A percentile compares a stretch with the other conserved stretches of the same genome.
These are phyloP conservation scores for Rhizoglyphus robini DNA, from an alignment of 1,140 invertebrate genomes.

Conservation along the genomic window DNA sequence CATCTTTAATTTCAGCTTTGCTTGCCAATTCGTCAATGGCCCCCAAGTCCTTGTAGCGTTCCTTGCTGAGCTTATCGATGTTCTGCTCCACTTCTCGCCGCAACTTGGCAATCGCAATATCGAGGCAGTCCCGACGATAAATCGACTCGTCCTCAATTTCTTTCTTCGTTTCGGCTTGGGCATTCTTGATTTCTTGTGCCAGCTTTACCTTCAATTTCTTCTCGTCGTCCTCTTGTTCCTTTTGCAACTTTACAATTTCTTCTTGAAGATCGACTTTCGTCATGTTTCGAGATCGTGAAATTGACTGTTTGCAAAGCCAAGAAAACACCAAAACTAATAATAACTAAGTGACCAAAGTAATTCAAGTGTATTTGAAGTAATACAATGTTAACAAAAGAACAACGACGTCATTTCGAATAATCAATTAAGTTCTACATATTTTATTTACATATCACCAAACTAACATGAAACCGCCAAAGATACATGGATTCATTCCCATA, in stretches of 20 bases:
- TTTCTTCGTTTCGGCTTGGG: neutral
- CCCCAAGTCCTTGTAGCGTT: neutral
- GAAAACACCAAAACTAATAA: too few relatives aligned
- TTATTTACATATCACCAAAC: too few relatives aligned
- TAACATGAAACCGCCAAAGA: conserved; percentile 94
- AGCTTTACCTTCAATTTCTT: neutral
- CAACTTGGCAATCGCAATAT: conserved; percentile 5
- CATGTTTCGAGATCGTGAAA: too few relatives aligned
- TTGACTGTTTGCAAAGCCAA: too few relatives aligned
- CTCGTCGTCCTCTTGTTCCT: neutral
- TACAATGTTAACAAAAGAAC: too few relatives aligned
- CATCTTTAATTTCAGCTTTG: neutral
- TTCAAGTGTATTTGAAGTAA: too few relatives aligned
- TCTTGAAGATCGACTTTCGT: too few relatives aligned
- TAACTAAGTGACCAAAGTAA: too few relatives aligned
- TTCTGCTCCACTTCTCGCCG: neutral
- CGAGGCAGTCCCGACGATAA: neutral
- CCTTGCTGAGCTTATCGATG: neutral
- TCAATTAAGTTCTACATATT: too few relatives aligned
- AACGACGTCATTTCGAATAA: too few relatives aligned
- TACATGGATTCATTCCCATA: conserved; percentile 56
- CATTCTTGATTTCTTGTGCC: neutral
- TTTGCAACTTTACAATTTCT: neutral
- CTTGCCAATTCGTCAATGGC: neutral
- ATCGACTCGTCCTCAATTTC: neutral